phyloP scores from a whole-genome alignment of 35 echinoderm and acorn worm genomes.

The Antedon bifida region DNA sequence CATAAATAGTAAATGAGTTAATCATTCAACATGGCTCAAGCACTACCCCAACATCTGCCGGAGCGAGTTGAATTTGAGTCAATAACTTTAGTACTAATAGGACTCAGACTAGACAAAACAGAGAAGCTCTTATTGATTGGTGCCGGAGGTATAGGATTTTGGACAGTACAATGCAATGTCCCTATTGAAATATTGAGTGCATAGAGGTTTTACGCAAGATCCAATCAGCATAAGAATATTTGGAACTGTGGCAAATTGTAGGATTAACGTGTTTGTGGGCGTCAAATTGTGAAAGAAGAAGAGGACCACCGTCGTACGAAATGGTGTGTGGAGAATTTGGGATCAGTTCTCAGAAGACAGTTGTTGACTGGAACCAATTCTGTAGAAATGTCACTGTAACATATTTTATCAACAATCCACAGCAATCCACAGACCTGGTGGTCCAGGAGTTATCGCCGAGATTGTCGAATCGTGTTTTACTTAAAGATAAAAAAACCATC shows the following conservation, averaged over 20 bases:
- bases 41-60: background rate
- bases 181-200: background rate
- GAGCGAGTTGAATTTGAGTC: constrained; percentile 6
- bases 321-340: background rate
- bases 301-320: background rate
- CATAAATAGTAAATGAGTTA: no score
- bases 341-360: background rate
- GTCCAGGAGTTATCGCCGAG: constrained; percentile 11
- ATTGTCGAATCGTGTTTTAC: background rate
- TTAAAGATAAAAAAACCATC: background rate
- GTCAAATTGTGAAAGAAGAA: background rate
- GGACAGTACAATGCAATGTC: constrained; percentile 1
- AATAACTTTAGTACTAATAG: background rate
- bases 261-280: constrained; percentile 6
- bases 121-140: constrained; percentile 1
- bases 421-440: constrained; percentile 15
- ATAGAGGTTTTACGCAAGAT: background rate
- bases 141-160: constrained; percentile 6
- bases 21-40: constrained; percentile 7
- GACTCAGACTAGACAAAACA: background rate
- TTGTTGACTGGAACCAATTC: constrained; percentile 16
- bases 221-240: background rate
- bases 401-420: constrained; percentile 4
- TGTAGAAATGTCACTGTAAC: background rate
- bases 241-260: constrained; percentile 11